phyloP scores from a whole-genome alignment of 1,140 invertebrate genomes.

The Hypothenemus hampei region DNA sequence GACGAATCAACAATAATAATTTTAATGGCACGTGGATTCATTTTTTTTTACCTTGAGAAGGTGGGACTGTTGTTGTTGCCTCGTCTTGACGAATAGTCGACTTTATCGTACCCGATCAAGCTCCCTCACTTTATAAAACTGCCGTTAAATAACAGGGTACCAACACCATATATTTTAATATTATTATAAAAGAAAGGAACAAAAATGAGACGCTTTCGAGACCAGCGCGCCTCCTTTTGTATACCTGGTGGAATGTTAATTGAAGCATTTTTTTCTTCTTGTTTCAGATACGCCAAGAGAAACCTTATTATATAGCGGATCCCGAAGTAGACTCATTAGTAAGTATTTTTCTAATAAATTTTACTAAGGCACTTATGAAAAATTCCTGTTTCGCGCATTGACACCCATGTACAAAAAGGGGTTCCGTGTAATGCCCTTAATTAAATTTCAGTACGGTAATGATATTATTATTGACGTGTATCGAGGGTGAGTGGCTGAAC shows the following conservation, averaged over 20 bases:
- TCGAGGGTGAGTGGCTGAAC: no score
- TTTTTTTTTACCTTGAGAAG: no score
- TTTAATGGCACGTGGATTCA: constrained; percentile 42
- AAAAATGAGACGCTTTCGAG: not conserved
- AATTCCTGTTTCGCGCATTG: no score
- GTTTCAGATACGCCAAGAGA: constrained; percentile 94
- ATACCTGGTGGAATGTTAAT: constrained; percentile 6
- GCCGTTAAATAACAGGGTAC: constrained; percentile 32
- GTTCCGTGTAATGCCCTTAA: no score
- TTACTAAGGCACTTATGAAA: not conserved
- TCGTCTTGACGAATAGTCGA: constrained; percentile 34
- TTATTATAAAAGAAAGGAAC: constrained; percentile 27
- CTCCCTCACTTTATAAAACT: constrained; percentile 36
- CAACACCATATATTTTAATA: constrained; percentile 17
- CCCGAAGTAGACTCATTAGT: constrained; percentile 97
- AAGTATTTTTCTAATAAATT: constrained; percentile 53
- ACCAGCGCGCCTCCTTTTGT: no score
- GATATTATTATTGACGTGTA: no score
- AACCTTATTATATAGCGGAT: constrained; percentile 96
- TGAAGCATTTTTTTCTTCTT: constrained; percentile 49
- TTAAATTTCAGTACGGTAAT: no score
- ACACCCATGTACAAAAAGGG: no score
- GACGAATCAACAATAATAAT: no score
- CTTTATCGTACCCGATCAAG: constrained; percentile 37
- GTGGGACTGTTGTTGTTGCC: no score